Base-by-base conservation (phyloP, 2,888 invertebrate genomes). In the Athalia rosae region DNA sequence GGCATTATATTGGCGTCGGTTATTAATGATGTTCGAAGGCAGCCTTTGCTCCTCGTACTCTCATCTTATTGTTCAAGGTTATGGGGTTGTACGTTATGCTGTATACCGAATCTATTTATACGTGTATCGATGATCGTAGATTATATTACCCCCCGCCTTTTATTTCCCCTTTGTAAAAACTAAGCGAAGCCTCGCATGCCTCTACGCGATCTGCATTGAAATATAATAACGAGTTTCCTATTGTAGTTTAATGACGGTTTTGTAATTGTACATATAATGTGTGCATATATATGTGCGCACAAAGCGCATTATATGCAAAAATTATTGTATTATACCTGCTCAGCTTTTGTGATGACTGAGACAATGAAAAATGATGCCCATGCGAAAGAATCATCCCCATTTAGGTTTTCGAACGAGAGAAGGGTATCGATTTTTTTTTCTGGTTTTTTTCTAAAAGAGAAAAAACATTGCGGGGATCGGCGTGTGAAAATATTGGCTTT, bases 1-100 rank as follows among this genome's bases (percentile, higher is more conserved):
- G 81, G 85, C 86, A 85, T 88, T 87, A 87, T 86, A 87, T 87
- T 85, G 84, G 83, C 80, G 81, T 67, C 79, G 79, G 83, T 87
- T 86, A 87, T 87, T 84, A 85, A 86, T 85, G 85, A 85, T 81
- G 80, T 78, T 78, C 76, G 79, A 79, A 79, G 80, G 78, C 74
- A 66, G 66, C 48, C 28, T 58, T n/a, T 58, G n/a, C 3, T n/a
- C 15, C 6, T 58, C n/a, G 3, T 58, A 4, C n/a, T 58, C 58
- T 58, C 58, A 13, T 28, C 41, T 15, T 15, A 15, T 64, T 13
- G 5, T n/a, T 58, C 13, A n/a, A 13, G 9, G 58, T 58, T 58
- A n/a, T 58, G 8, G 48, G 4, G 13, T 58, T 62, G 41, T 62
- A 41, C 62, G 9, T 41, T 4, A 9, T 41, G 62, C 41, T 28